phyloP scores from a whole-genome alignment of 2,113 vertebrate species.

The Cathartes aura region DNA sequence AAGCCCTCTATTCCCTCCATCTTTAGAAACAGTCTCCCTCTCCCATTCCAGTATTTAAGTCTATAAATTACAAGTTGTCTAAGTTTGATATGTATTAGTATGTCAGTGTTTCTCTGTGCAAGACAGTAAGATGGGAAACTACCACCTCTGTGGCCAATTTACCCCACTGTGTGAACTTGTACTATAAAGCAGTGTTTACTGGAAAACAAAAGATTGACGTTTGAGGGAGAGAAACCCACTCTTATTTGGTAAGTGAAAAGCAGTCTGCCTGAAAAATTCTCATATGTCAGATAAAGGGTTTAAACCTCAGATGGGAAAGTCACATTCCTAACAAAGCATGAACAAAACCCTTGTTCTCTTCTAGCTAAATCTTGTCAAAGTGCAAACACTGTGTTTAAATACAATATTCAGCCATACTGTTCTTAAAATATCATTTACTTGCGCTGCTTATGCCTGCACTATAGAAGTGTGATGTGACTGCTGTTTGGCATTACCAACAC shows the following conservation, averaged over 20 bases:
- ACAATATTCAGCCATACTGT: conserved; percentile 74
- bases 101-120: conserved; percentile 75
- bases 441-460: conserved; percentile 77
- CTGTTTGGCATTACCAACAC: conserved; percentile 76
- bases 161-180: conserved; percentile 37
- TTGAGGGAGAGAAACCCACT: conserved; percentile 34
- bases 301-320: conserved; percentile 53
- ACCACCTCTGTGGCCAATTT: conserved; percentile 28
- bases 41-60: conserved; percentile 63
- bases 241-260: conserved; percentile 46
- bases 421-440: conserved; percentile 71
- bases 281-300: conserved; percentile 14
- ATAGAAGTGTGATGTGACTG: conserved; percentile 75
- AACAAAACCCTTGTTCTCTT: conserved; percentile 73
- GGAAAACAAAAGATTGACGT: conserved; percentile 36
- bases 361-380: conserved; percentile 68
- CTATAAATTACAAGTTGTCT: conserved; percentile 69
- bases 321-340: conserved; percentile 71
- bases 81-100: conserved; percentile 70
- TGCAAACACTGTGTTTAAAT: conserved; percentile 75
- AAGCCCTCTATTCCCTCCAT: conserved; percentile 52
- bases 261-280: conserved; percentile 58
- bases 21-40: conserved; percentile 57
- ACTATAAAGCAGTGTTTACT: conserved; percentile 63
- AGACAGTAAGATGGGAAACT: conserved; percentile 58